These are phyloP conservation scores for Autographa pulchrina DNA, from an alignment of 2,888 invertebrate species.

Conservation along the genomic window DNA sequence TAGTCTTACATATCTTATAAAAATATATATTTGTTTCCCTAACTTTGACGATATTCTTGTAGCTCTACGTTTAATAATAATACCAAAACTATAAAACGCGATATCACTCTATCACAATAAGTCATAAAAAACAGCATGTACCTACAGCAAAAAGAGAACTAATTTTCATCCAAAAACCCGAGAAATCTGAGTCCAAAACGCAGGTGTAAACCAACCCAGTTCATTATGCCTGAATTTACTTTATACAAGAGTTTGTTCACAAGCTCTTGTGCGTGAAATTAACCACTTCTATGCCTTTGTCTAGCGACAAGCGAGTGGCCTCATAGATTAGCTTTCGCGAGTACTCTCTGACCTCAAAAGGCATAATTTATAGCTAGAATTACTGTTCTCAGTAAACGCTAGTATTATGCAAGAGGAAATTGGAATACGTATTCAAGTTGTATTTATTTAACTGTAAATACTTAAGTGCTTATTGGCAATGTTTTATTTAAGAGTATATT, in stretches of 20 bases:
- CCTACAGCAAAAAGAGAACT: neutral
- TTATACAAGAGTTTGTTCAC: slow-evolving; percentile 3
- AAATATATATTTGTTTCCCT: too few relatives aligned
- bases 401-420: slow-evolving; percentile 15
- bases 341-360: slow-evolving; percentile 37
- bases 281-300: slow-evolving; percentile 30
- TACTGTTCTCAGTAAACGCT: slow-evolving; percentile 26
- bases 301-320: slow-evolving; percentile 27
- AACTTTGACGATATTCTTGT: too few relatives aligned
- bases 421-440: neutral
- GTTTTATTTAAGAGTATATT: too few relatives aligned
- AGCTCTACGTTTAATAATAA: too few relatives aligned
- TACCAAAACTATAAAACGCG: too few relatives aligned
- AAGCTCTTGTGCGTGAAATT: slow-evolving; percentile 30
- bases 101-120: too few relatives aligned
- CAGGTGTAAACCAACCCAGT: neutral
- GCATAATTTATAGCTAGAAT: slow-evolving; percentile 41
- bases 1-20: too few relatives aligned
- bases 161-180: neutral
- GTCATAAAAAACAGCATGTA: neutral
- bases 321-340: slow-evolving; percentile 36
- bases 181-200: neutral
- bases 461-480: too few relatives aligned
- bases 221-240: slow-evolving; percentile 8
- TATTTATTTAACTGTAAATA: neutral